Evolutionary conservation across 2,888 invertebrate species (phyloP).

Genomic region (Enchytraeus crypticus): DNA sequence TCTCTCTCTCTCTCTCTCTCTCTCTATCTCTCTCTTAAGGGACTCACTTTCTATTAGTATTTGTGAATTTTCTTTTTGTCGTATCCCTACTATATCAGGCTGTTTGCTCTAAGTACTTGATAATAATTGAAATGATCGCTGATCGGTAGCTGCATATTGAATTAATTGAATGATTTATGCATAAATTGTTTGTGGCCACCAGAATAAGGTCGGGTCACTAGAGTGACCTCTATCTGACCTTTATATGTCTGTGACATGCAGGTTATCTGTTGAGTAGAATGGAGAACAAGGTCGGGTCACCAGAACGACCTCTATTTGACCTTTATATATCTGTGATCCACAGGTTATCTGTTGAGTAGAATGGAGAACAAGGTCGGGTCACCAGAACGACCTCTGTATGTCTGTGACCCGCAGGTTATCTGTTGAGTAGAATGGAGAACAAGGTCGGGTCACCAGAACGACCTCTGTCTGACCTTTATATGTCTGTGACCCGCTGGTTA

Average conservation of each 20-base stretch:
- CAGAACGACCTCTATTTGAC: constrained; percentile 95
- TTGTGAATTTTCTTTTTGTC: background rate
- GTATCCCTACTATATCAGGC: background rate
- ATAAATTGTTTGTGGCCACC: too few relatives aligned
- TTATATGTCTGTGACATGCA: too few relatives aligned
- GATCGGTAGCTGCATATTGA: too few relatives aligned
- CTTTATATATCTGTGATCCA: too few relatives aligned
- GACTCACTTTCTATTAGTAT: too few relatives aligned
- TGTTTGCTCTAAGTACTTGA: background rate
- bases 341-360: constrained; percentile 89
- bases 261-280: constrained; percentile 90
- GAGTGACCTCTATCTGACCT: too few relatives aligned
- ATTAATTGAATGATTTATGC: too few relatives aligned
- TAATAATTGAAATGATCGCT: background rate
- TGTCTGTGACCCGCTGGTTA: too few relatives aligned
- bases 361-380: constrained; percentile 97
- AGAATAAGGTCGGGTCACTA: too few relatives aligned
- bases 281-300: constrained; percentile 97
- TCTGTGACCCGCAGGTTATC: constrained; percentile 91
- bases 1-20: too few relatives aligned
- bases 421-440: constrained; percentile 85
- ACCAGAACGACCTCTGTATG: constrained; percentile 94
- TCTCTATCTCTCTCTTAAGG: too few relatives aligned
- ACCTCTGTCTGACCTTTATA: constrained; percentile 88
- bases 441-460: constrained; percentile 99